These are phyloP conservation scores for Amphibalanus amphitrite DNA, from an alignment of 1,140 invertebrate species.

Conservation along the genomic window DNA sequence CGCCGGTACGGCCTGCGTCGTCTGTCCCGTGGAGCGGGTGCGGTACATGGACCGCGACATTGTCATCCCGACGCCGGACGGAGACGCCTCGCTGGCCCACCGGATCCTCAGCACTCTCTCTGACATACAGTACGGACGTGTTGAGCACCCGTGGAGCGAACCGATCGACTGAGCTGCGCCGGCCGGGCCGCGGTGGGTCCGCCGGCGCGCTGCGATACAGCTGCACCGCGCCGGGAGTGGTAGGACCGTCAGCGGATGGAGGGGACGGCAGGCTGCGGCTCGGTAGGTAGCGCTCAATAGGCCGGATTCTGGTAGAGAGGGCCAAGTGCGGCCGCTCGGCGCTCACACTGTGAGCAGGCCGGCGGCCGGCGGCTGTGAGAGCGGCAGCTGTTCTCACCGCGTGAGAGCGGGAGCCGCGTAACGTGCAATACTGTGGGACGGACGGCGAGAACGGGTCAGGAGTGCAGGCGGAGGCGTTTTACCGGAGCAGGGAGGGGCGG, in stretches of 20 bases:
- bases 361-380: background rate
- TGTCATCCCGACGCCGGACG: constrained; percentile 54
- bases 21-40: constrained; percentile 73
- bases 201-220: too few relatives aligned
- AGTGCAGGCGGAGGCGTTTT: background rate
- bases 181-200: too few relatives aligned
- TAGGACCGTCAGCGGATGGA: too few relatives aligned
- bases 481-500: too few relatives aligned
- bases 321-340: too few relatives aligned
- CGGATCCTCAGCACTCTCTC: constrained; percentile 49
- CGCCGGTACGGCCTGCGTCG: constrained; percentile 78
- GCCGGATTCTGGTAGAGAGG: too few relatives aligned
- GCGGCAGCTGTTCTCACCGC: background rate
- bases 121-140: constrained; percentile 71
- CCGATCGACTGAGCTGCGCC: constrained; percentile 21
- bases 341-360: too few relatives aligned
- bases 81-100: constrained; percentile 28
- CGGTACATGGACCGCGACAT: constrained; percentile 46
- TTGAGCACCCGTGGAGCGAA: constrained; percentile 51
- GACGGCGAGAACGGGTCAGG: background rate
- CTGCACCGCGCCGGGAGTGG: too few relatives aligned
- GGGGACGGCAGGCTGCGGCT: too few relatives aligned
- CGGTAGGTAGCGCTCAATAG: too few relatives aligned
- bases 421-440: background rate
- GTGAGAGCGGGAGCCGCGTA: background rate